These are phyloP conservation scores for Eospalax fontanierii DNA, from an alignment of 2,797 vertebrate genomes.

Conservation along the genomic window DNA sequence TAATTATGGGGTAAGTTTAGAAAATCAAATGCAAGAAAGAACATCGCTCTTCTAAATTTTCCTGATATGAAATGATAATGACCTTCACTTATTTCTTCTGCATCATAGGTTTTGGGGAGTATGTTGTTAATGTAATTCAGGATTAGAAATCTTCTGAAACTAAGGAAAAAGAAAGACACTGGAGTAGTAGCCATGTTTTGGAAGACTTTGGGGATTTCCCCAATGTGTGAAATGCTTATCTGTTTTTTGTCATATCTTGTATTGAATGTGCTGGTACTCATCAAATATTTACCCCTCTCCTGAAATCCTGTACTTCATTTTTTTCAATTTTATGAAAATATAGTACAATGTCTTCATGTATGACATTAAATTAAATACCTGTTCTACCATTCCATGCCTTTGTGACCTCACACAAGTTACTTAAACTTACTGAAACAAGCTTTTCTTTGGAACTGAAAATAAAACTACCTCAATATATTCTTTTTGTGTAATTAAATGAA, in stretches of 20 bases:
- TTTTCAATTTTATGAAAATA: not conserved
- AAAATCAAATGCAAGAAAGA: conserved; percentile 72
- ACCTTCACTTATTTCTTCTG: conserved; percentile 68
- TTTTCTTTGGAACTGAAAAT: conserved; percentile 2
- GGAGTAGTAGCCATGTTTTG: not conserved
- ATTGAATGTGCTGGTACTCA: not conserved
- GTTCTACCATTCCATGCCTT: not conserved
- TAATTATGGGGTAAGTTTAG: conserved; percentile 77
- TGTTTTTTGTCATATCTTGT: not conserved
- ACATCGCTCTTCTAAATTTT: conserved; percentile 62
- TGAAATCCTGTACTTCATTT: not conserved
- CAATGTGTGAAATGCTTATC: not conserved
- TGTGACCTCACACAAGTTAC: not conserved
- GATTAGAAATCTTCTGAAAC: conserved; percentile 21
- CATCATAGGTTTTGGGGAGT: conserved; percentile 12
- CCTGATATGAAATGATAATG: conserved; percentile 58
- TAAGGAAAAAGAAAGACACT: conserved; percentile 6
- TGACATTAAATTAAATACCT: not conserved
- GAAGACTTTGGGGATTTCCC: not conserved
- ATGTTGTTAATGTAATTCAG: conserved; percentile 9
- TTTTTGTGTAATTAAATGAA: conserved; percentile 53
- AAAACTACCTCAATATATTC: not conserved
- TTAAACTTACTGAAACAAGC: not conserved
- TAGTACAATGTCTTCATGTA: not conserved
- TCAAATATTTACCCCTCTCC: not conserved